phyloP scores from a whole-genome alignment of 2,113 vertebrate genomes.

The Marcusenius ussheri region DNA sequence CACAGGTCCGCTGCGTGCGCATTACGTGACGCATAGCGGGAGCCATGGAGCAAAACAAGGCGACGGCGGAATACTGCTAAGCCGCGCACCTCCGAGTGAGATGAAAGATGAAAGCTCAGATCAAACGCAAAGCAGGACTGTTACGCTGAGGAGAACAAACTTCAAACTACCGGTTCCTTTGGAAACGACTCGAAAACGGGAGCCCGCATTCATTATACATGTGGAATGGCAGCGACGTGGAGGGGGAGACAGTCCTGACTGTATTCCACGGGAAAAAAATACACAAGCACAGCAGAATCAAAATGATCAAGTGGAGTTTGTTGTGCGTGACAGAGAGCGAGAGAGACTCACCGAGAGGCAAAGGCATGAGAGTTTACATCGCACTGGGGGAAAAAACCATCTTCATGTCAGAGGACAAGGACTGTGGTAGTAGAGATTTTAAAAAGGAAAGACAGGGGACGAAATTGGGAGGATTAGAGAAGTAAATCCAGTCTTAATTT shows the following conservation, averaged over 20 bases:
- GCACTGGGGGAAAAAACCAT: not conserved
- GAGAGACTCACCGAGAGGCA: not conserved
- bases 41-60: not conserved
- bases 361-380: not conserved
- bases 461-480: not conserved
- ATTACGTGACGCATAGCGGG: not conserved
- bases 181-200: not conserved
- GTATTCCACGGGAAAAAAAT: not conserved
- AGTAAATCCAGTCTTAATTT: not conserved
- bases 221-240: not conserved
- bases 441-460: not conserved
- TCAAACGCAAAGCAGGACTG: not conserved
- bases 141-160: conserved; percentile 9
- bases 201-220: conserved; percentile 7
- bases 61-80: not conserved
- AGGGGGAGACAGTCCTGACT: not conserved
- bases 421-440: not conserved
- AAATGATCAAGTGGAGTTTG: conserved; percentile 11
- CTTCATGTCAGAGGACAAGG: not conserved
- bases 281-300: not conserved
- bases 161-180: conserved; percentile 1
- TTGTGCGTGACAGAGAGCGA: not conserved
- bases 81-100: not conserved
- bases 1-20: not conserved
- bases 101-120: conserved; percentile 4